phyloP scores from a whole-genome alignment of 2,888 invertebrate species.

The Mimachlamys varia region DNA sequence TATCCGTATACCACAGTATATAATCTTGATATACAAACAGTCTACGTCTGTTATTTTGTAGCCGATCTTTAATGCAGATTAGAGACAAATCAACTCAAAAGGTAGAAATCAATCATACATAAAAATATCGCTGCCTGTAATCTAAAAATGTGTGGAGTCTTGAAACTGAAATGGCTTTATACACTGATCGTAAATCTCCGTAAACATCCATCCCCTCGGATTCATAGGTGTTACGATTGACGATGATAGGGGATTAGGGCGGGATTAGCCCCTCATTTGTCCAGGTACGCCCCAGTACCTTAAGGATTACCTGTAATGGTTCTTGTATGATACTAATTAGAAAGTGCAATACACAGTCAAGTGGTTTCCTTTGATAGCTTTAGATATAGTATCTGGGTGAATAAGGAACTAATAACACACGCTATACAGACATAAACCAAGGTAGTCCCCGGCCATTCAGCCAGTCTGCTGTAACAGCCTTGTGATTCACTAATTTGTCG shows the following conservation, averaged over 20 bases:
- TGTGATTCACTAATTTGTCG: not conserved
- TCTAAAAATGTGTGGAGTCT: not conserved
- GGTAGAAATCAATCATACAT: not conserved
- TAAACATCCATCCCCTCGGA: not conserved
- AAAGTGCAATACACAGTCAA: constrained; percentile 33
- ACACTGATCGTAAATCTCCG: not conserved
- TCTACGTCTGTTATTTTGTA: not conserved
- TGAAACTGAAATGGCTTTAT: constrained; percentile 9
- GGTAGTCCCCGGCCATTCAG: not conserved
- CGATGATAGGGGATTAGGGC: not conserved
- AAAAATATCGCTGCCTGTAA: not conserved
- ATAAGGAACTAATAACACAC: not conserved
- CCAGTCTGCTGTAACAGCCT: not conserved
- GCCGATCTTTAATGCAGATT: not conserved
- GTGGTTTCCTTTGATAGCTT: not conserved
- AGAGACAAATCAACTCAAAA: not conserved
- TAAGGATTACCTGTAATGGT: constrained; percentile 19
- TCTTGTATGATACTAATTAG: constrained; percentile 1
- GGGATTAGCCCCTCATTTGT: constrained; percentile 6
- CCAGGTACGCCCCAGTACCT: not conserved
- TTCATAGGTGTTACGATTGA: not conserved
- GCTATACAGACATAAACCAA: not conserved
- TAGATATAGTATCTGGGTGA: not conserved
- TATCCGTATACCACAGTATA: not conserved
- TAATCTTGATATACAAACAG: not conserved